Percentiles rank a stretch among this genome's conserved stretches.
Evolutionary conservation across 2,888 invertebrate genomes (phyloP).

Genomic region (Rhingia rostrata): DNA sequence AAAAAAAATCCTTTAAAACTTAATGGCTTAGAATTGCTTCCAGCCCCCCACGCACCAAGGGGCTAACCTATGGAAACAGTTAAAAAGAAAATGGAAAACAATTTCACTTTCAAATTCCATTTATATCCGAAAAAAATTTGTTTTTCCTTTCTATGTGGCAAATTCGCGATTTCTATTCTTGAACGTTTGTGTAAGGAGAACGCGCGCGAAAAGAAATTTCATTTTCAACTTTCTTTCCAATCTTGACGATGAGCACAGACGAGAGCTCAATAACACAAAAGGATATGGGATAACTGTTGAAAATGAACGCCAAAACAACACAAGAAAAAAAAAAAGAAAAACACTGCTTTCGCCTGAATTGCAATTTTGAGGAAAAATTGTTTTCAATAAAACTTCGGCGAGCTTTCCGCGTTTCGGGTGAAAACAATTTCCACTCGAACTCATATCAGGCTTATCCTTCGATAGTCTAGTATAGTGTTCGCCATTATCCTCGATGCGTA

Average conservation of each 20-base stretch:
- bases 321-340: constrained; percentile 8
- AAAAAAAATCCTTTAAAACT: constrained; percentile 14
- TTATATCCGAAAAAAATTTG: constrained; percentile 58
- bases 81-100: constrained; percentile 59
- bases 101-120: constrained; percentile 68
- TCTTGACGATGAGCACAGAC: constrained; percentile 8
- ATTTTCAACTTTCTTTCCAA: constrained; percentile 57
- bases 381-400: constrained; percentile 58
- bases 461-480: constrained; percentile 51
- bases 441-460: constrained; percentile 70
- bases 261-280: background rate
- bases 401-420: constrained; percentile 7
- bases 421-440: constrained; percentile 69
- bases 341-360: constrained; percentile 46
- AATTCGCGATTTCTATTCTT: constrained; percentile 19
- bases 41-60: background rate
- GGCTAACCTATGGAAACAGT: constrained; percentile 50
- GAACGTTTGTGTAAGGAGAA: background rate
- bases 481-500: constrained; percentile 61
- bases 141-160: constrained; percentile 8
- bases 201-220: constrained; percentile 37
- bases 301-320: constrained; percentile 11
- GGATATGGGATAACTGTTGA: background rate
- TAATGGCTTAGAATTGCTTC: constrained; percentile 47
- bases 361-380: constrained; percentile 70